Percentiles rank a stretch among this genome's conserved stretches.
These are phyloP conservation scores for Engraulis encrasicolus DNA, from an alignment of 2,113 vertebrate species.

Conservation along the genomic window DNA sequence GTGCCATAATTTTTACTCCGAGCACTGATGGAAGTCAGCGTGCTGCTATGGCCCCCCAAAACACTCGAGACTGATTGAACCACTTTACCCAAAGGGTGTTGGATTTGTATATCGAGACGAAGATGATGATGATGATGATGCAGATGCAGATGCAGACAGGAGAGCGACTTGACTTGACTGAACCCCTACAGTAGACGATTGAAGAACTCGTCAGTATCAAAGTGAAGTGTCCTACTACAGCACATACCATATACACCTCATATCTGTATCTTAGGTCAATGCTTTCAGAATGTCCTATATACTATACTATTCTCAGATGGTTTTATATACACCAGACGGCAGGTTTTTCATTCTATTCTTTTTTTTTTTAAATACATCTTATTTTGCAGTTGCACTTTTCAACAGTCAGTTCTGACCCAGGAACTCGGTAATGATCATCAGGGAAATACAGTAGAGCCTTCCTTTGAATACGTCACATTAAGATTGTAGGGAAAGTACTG, in stretches of 20 bases:
- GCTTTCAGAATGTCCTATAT: conserved; percentile 1
- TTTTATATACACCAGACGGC: conserved; percentile 17
- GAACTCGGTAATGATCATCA: conserved; percentile 16
- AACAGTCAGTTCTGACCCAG: conserved; percentile 13
- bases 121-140: no score
- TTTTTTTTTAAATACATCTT: background rate
- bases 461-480: conserved; percentile 16
- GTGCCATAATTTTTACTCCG: conserved; percentile 17
- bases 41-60: conserved; percentile 20
- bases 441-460: conserved; percentile 14
- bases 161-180: background rate
- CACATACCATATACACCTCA: conserved; percentile 23
- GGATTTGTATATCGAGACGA: conserved; percentile 18
- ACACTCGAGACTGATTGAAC: conserved; percentile 6
- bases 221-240: conserved; percentile 18
- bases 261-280: conserved; percentile 22
- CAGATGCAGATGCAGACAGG: background rate
- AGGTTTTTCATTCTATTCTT: no score
- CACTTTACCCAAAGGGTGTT: conserved; percentile 19
- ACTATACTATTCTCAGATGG: conserved; percentile 14
- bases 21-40: conserved; percentile 12
- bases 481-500: conserved; percentile 17
- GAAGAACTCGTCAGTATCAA: conserved; percentile 16
- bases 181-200: conserved; percentile 4
- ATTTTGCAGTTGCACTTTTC: conserved; percentile 12